These are phyloP conservation scores for Etheostoma perlongum DNA, from an alignment of 2,797 vertebrate genomes.

Conservation along the genomic window DNA sequence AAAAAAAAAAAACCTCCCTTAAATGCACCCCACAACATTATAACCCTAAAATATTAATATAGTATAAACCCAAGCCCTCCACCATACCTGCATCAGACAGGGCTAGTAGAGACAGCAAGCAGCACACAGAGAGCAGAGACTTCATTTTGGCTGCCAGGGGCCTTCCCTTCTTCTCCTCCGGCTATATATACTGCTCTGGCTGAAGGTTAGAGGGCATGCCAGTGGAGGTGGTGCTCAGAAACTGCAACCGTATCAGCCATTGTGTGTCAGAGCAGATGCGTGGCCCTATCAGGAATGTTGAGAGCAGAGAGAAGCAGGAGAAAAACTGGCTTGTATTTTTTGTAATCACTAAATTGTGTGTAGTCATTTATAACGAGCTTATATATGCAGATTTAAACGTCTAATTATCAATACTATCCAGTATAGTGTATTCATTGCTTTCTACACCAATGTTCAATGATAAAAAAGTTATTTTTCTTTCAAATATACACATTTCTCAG, in stretches of 20 bases:
- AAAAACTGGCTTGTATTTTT: not conserved
- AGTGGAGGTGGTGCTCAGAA: constrained; percentile 60
- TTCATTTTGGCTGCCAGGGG: constrained; percentile 96
- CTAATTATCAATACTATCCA: not conserved
- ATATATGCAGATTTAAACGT: not conserved
- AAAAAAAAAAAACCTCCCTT: not conserved
- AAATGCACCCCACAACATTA: not conserved
- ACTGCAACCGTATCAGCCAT: constrained; percentile 60
- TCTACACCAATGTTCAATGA: not conserved
- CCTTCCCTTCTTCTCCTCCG: constrained; percentile 74
- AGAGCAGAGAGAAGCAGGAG: constrained; percentile 16
- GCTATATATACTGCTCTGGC: constrained; percentile 89
- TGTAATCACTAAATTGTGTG: not conserved
- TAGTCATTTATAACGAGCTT: not conserved
- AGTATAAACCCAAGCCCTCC: not conserved
- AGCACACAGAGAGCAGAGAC: constrained; percentile 87
- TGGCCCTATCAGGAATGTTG: constrained; percentile 44
- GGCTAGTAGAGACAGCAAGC: constrained; percentile 88
- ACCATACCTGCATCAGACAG: constrained; percentile 89
- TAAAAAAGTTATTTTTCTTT: too few species aligned
- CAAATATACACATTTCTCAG: not conserved
- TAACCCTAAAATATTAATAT: not conserved
- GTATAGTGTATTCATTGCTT: not conserved
- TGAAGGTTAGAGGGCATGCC: constrained; percentile 84
- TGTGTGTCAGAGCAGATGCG: constrained; percentile 73